These are phyloP conservation scores for Grantiella picta DNA, from an alignment of 2,113 vertebrate genomes.

Conservation along the genomic window DNA sequence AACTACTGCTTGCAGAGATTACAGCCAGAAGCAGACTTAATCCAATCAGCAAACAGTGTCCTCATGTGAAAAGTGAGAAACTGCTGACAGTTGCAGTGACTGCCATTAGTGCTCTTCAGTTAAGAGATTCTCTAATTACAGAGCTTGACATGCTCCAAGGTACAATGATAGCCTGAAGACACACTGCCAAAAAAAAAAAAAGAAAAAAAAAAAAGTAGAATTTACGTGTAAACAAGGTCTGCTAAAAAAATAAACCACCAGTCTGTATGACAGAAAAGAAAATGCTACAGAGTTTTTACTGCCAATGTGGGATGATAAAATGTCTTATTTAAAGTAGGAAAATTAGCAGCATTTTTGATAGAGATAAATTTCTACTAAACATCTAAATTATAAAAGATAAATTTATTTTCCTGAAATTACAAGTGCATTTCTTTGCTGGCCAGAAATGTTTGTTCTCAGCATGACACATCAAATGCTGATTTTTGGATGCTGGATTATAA, in stretches of 20 bases:
- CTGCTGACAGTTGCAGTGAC: conserved; percentile 57
- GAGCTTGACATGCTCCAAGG: neutral
- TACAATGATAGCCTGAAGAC: neutral
- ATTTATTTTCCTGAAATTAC: neutral
- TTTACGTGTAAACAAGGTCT: neutral
- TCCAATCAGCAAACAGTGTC: conserved; percentile 66
- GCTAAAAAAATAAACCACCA: neutral
- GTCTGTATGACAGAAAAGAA: neutral
- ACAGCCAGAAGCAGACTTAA: conserved; percentile 57
- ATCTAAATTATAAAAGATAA: neutral
- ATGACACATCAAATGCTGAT: neutral
- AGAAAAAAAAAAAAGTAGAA: neutral
- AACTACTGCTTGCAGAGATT: conserved; percentile 54
- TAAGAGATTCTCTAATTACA: conserved; percentile 59
- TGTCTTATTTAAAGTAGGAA: neutral
- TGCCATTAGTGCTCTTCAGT: conserved; percentile 39
- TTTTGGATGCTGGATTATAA: neutral
- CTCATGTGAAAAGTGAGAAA: conserved; percentile 62
- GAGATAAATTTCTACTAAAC: neutral
- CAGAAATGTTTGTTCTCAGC: neutral
- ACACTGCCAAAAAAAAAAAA: neutral
- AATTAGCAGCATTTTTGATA: neutral
- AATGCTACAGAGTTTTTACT: neutral
- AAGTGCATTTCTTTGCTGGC: neutral
- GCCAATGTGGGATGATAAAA: neutral